Base-by-base conservation (phyloP, 2,888 invertebrate genomes). In the Macaria notata region DNA sequence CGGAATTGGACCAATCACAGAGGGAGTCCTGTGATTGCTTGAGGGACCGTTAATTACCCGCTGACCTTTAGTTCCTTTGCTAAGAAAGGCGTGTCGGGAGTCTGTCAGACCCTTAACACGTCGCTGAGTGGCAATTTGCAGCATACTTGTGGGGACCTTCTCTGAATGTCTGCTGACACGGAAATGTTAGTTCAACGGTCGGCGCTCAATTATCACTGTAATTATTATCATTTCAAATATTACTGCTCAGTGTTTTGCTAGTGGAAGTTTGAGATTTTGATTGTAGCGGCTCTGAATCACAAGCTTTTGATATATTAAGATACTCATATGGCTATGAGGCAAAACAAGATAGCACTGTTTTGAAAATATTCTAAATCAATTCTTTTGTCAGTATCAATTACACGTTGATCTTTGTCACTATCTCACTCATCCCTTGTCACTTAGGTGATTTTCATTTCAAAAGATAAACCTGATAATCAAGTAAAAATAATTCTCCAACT, bases 31-130 rank as follows among this genome's bases (percentile, higher is more conserved):
- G 81, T 88, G 89, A 90, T 88, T 88, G 87, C 88, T 84, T 83
- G 79, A 81, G 87, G 88, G 87, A 83, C 82, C 80, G 82, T 86
- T 90, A 89, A 89, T 90, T 90, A 87, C 83, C 75, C 75, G 78
- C 75, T 86, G 88, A 88, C 89, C 90, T 89, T 84, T 83, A 71
- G 76, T 66, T 68, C 68, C 56, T 56, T 57, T 68, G 68, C 69
- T 64, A 64, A 73, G 73, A 71, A 75, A 84, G 84, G 83, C 84
- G 82, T 81, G 79, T 72, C 61, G 30, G 43, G 9, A 43, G 49
- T 49, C 53, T 43, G 19, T 9, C 42, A 19, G 56, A 48, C 56
- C 56, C 60, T 80, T 84, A 81, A 83, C 84, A 82, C 81, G 78
- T 68, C 75, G 71, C 71, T 80, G 84, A 81, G 79, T 78, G 79